phyloP scores from a whole-genome alignment of 2,888 invertebrate genomes.

The Venusia cambrica region DNA sequence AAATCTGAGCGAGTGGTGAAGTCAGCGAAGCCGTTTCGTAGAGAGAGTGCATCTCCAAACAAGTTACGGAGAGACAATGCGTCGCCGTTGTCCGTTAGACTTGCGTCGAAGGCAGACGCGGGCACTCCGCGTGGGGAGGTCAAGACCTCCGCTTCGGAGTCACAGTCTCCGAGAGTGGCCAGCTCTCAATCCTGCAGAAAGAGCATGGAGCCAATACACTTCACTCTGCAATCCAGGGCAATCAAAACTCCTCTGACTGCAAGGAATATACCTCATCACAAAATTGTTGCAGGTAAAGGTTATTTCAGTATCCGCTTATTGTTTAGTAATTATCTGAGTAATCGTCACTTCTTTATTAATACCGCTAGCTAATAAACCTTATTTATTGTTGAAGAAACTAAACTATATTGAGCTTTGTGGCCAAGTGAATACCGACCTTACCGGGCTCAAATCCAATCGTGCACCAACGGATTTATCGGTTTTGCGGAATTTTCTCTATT shows the following conservation, averaged over 20 bases:
- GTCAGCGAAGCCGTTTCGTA: conserved; percentile 33
- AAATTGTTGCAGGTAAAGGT: conserved; percentile 69
- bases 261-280: conserved; percentile 57
- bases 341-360: too few species aligned
- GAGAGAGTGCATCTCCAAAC: too few species aligned
- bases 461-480: too few species aligned
- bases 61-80: too few species aligned
- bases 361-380: too few species aligned
- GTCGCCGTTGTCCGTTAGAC: conserved; percentile 35
- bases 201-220: conserved; percentile 51
- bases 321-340: too few species aligned
- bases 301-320: too few species aligned
- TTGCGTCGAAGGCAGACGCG: conserved; percentile 35
- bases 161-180: conserved; percentile 38
- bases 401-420: too few species aligned
- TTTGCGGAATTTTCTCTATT: too few species aligned
- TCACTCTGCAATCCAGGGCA: conserved; percentile 47
- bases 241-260: conserved; percentile 40
- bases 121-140: conserved; percentile 39
- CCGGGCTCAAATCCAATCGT: too few species aligned
- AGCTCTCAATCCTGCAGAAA: conserved; percentile 51
- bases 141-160: conserved; percentile 44
- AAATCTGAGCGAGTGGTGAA: conserved; percentile 48
- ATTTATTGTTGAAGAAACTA: too few species aligned
- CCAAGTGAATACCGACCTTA: too few species aligned